These are phyloP conservation scores for Vanessa atalanta DNA, from an alignment of 1,140 invertebrate species.

Conservation along the genomic window DNA sequence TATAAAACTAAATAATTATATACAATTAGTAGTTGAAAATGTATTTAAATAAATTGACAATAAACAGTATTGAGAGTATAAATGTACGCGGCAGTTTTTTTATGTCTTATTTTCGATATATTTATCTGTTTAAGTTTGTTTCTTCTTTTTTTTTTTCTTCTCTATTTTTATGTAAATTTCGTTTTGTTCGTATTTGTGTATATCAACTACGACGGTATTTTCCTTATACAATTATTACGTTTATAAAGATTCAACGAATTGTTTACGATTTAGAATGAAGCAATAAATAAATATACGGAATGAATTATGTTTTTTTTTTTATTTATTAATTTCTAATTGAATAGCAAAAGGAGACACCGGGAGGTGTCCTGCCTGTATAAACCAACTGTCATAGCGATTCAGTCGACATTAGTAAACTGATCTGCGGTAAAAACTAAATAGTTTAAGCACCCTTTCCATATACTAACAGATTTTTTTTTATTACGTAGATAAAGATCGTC, in stretches of 20 bases:
- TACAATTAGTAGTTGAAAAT: slow-evolving; percentile 40
- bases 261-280: slow-evolving; percentile 71
- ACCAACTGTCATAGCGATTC: too few relatives aligned
- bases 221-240: slow-evolving; percentile 47
- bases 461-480: too few relatives aligned
- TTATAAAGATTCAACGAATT: slow-evolving; percentile 67
- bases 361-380: too few relatives aligned
- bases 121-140: slow-evolving; percentile 71
- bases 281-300: slow-evolving; percentile 70
- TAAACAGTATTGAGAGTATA: slow-evolving; percentile 57
- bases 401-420: too few relatives aligned
- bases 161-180: slow-evolving; percentile 64
- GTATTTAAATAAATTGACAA: slow-evolving; percentile 62
- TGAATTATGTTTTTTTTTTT: slow-evolving; percentile 43
- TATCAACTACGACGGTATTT: slow-evolving; percentile 50
- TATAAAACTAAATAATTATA: slow-evolving; percentile 51
- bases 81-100: slow-evolving; percentile 44
- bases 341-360: too few relatives aligned
- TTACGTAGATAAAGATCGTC: too few relatives aligned
- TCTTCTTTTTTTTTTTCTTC: slow-evolving; percentile 60
- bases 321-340: too few relatives aligned
- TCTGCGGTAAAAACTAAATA: too few relatives aligned
- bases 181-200: slow-evolving; percentile 60
- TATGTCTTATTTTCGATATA: slow-evolving; percentile 72
- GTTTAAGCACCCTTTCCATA: too few relatives aligned